phyloP scores from a whole-genome alignment of 2,113 vertebrate species.

The Chloroceryle aenea region DNA sequence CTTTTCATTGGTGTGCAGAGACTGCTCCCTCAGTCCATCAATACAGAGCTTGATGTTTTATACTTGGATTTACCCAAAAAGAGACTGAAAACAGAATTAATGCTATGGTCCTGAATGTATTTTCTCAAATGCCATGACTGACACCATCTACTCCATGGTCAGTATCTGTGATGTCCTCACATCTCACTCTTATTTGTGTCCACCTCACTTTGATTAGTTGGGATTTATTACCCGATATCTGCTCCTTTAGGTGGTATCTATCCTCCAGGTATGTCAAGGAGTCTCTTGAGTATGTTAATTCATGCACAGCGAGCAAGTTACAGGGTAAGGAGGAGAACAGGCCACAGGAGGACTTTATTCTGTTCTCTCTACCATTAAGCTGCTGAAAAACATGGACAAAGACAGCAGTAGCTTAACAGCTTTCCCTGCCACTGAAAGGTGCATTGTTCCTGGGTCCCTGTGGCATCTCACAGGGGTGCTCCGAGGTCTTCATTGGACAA shows the following conservation, averaged over 20 bases:
- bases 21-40: neutral
- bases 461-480: neutral
- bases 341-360: neutral
- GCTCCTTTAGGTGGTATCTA: neutral
- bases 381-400: neutral
- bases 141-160: neutral
- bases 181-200: neutral
- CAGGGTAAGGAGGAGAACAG: neutral
- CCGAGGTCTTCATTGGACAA: accelerated
- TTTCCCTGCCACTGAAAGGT: accelerated
- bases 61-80: neutral
- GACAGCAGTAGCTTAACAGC: neutral
- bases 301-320: neutral
- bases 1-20: accelerated
- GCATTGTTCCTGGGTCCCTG: accelerated
- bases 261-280: neutral
- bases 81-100: neutral
- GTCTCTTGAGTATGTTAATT: neutral
- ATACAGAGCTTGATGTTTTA: accelerated
- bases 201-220: neutral
- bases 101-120: neutral
- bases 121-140: neutral
- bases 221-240: neutral
- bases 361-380: neutral
- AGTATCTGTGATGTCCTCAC: neutral